A percentile compares a stretch with the other conserved stretches of the same genome.
Conservation (phyloP, 2,113 vertebrate species). For the Mobula birostris region DNA sequence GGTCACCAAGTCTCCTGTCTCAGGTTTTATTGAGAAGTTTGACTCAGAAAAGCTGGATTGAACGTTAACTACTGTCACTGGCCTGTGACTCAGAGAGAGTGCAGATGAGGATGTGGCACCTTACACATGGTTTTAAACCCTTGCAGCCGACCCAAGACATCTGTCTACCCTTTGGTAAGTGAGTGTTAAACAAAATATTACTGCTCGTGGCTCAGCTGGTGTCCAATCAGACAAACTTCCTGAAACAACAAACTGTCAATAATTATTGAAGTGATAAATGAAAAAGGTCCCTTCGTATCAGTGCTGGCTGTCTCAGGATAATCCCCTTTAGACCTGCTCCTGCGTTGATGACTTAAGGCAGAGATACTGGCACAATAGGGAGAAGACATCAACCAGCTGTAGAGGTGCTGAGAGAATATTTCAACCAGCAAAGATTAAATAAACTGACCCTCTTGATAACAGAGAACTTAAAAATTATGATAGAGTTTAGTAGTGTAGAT, state of each 20-base stretch:
- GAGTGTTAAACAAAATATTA: neutral
- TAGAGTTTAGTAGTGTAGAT: neutral
- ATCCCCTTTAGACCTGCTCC: neutral
- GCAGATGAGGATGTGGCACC: neutral
- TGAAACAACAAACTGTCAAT: neutral
- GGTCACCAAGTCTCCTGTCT: neutral
- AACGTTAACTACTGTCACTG: neutral
- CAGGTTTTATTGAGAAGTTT: neutral
- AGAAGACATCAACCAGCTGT: neutral
- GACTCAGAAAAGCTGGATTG: neutral
- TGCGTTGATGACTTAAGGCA: neutral
- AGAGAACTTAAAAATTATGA: neutral
- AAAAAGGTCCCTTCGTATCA: neutral
- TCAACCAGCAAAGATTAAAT: neutral
- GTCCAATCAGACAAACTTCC: neutral
- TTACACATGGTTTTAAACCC: neutral
- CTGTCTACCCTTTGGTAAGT: neutral
- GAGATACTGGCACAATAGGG: neutral
- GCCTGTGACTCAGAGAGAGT: neutral
- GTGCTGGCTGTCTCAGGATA: neutral
- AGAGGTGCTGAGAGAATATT: neutral
- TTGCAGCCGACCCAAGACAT: neutral
- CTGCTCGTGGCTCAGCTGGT: neutral
- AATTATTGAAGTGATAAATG: neutral
- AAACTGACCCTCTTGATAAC: neutral